Conservation (phyloP, 2,113 vertebrate species). For the Xerus inauris region DNA sequence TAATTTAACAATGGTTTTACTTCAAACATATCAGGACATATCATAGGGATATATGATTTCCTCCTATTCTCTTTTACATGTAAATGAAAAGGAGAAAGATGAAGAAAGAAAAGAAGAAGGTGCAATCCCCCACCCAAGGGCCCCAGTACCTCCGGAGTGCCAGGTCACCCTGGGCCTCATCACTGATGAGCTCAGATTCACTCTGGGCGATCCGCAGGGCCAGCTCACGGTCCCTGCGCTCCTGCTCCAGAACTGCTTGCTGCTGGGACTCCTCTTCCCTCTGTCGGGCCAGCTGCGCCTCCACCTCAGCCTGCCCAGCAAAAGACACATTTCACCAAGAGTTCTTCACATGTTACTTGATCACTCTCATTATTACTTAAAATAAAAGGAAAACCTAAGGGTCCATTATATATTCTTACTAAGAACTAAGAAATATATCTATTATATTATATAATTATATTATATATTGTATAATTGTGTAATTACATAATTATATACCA, state of each 20-base stretch:
- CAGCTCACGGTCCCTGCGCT: constrained; percentile 95
- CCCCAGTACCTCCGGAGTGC: constrained; percentile 92
- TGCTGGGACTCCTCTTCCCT: constrained; percentile 92
- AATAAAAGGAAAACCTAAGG: background rate
- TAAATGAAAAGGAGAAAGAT: background rate
- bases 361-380: background rate
- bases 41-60: background rate
- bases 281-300: constrained; percentile 92
- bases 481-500: too few relatives aligned
- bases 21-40: background rate
- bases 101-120: background rate
- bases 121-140: fast-evolving
- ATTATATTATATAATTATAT: too few relatives aligned
- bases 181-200: constrained; percentile 95
- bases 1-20: background rate
- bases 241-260: constrained; percentile 94
- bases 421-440: too few relatives aligned
- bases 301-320: constrained; percentile 92
- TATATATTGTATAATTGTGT: too few relatives aligned
- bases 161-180: constrained; percentile 89
- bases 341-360: background rate
- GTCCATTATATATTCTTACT: too few relatives aligned
- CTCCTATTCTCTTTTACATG: background rate
- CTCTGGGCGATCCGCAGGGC: constrained; percentile 96
- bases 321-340: background rate